These are phyloP conservation scores for Labia minor DNA, from an alignment of 2,888 invertebrate genomes.

Conservation along the genomic window DNA sequence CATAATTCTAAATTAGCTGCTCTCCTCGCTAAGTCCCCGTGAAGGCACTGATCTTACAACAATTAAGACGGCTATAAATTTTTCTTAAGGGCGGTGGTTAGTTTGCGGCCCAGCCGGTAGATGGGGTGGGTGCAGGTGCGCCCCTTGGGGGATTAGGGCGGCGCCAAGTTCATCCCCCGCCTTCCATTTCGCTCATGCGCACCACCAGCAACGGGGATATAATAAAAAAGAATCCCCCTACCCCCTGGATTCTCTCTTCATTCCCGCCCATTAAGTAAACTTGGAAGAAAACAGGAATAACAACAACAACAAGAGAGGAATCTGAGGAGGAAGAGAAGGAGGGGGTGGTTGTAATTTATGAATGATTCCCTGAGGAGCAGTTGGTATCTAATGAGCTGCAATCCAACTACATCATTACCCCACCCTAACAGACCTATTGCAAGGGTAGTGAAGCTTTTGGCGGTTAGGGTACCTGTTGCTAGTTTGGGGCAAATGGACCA, in stretches of 20 bases:
- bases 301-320: too few relatives aligned
- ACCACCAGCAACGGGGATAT: constrained; percentile 20
- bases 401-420: too few relatives aligned
- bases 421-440: too few relatives aligned
- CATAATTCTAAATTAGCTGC: background rate
- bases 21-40: background rate
- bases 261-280: too few relatives aligned
- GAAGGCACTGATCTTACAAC: background rate
- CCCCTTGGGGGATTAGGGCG: background rate
- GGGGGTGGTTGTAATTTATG: background rate
- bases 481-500: too few relatives aligned
- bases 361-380: background rate
- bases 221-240: constrained; percentile 17
- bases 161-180: background rate
- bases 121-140: background rate
- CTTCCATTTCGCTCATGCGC: constrained; percentile 16
- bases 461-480: too few relatives aligned
- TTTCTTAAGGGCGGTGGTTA: constrained; percentile 14
- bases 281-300: too few relatives aligned
- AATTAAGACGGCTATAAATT: constrained; percentile 14
- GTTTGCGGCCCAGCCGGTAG: background rate
- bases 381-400: too few relatives aligned
- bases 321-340: too few relatives aligned
- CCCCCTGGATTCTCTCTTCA: background rate
- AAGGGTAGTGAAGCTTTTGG: too few relatives aligned